These are phyloP conservation scores for Drosophila sucinea DNA, from an alignment of 1,140 invertebrate species.

Conservation along the genomic window DNA sequence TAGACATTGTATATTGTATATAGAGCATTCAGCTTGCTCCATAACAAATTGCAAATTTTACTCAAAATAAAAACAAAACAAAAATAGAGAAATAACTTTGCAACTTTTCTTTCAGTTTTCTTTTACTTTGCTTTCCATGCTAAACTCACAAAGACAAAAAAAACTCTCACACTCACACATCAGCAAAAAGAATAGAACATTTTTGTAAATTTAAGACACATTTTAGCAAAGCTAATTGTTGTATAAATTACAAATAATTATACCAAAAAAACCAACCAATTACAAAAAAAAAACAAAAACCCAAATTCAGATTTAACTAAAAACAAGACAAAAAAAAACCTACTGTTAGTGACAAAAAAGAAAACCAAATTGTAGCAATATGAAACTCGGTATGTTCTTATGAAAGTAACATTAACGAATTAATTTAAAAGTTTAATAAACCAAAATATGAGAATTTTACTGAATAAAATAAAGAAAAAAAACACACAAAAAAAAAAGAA, in stretches of 20 bases:
- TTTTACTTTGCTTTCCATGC: neutral
- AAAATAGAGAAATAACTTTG: constrained; percentile 20
- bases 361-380: constrained; percentile 70
- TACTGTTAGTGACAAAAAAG: constrained; percentile 62
- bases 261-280: constrained; percentile 4
- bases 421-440: constrained; percentile 79
- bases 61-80: constrained; percentile 16
- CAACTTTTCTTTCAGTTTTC: constrained; percentile 26
- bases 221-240: constrained; percentile 79
- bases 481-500: constrained; percentile 24
- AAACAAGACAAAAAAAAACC: constrained; percentile 21
- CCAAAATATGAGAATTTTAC: constrained; percentile 77
- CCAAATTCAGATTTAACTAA: constrained; percentile 57
- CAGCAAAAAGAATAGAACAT: constrained; percentile 41
- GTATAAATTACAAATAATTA: constrained; percentile 61
- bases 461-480: constrained; percentile 65
- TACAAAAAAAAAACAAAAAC: constrained; percentile 24
- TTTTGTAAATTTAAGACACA: constrained; percentile 59
- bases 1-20: constrained; percentile 76
- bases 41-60: constrained; percentile 21
- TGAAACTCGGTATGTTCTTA: constrained; percentile 80
- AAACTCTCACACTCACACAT: constrained; percentile 31
- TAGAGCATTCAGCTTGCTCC: constrained; percentile 62
- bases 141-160: neutral
- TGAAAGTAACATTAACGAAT: constrained; percentile 81